These are phyloP conservation scores for Ecliptopera silaceata DNA, from an alignment of 2,888 invertebrate genomes.

Conservation along the genomic window DNA sequence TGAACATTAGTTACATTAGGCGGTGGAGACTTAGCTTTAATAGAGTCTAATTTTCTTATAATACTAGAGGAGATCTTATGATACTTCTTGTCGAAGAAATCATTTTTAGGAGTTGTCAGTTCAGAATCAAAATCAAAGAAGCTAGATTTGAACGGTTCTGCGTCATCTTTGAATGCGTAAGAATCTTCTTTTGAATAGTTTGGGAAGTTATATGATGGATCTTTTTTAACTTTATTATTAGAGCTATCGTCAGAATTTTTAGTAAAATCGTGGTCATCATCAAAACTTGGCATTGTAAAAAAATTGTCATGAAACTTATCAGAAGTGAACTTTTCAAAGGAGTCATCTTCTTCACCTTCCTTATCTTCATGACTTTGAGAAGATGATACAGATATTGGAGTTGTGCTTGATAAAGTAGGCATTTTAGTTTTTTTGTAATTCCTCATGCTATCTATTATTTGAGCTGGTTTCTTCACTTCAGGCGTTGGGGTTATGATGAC, in stretches of 20 bases:
- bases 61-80: conserved; percentile 80
- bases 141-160: conserved; percentile 62
- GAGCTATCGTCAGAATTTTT: conserved; percentile 53
- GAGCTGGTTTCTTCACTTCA: conserved; percentile 65
- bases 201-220: conserved; percentile 61
- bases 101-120: conserved; percentile 80
- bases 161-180: conserved; percentile 54
- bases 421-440: conserved; percentile 68
- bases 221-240: conserved; percentile 59
- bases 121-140: conserved; percentile 69
- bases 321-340: conserved; percentile 74
- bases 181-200: conserved; percentile 59
- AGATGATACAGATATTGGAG: conserved; percentile 46
- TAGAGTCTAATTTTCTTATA: conserved; percentile 72
- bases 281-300: conserved; percentile 74
- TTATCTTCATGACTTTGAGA: conserved; percentile 52
- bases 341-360: conserved; percentile 56
- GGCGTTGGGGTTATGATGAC: conserved; percentile 73
- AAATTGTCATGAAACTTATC: conserved; percentile 80
- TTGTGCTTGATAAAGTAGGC: conserved; percentile 53
- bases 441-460: conserved; percentile 70
- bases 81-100: conserved; percentile 80
- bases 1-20: conserved; percentile 59
- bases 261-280: conserved; percentile 58
- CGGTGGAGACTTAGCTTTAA: conserved; percentile 56